phyloP scores from a whole-genome alignment of 2,797 vertebrate genomes.

The Mastacembelus armatus region DNA sequence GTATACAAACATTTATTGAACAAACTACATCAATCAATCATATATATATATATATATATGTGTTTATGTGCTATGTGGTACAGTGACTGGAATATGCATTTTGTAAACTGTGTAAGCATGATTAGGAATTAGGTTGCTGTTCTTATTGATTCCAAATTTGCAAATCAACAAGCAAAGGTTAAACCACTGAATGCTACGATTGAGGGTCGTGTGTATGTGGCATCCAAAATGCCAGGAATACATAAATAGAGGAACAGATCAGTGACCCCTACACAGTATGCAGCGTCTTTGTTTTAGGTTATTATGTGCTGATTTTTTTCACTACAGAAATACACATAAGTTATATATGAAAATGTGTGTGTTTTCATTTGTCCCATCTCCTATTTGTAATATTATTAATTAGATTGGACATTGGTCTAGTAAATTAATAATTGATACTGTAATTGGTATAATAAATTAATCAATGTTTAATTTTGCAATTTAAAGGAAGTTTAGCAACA shows the following conservation, averaged over 20 bases:
- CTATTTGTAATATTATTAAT: too few relatives aligned
- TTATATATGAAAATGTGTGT: too few relatives aligned
- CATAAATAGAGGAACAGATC: background rate
- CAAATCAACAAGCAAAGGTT: background rate
- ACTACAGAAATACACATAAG: background rate
- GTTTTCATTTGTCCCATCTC: too few relatives aligned
- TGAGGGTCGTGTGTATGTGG: background rate
- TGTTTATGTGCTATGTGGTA: background rate
- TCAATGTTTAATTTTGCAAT: too few relatives aligned
- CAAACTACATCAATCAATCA: constrained; percentile 22
- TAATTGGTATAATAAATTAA: too few relatives aligned
- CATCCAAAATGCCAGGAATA: background rate
- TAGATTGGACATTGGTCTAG: too few relatives aligned
- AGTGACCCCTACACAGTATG: background rate
- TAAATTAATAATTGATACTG: too few relatives aligned
- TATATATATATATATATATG: too few relatives aligned
- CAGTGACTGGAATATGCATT: constrained; percentile 16
- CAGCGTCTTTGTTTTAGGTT: background rate
- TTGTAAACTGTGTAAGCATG: constrained; percentile 5
- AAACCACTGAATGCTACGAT: background rate
- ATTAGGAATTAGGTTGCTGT: constrained; percentile 16
- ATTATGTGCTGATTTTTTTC: background rate
- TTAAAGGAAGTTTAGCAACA: too few relatives aligned
- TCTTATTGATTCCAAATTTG: background rate
- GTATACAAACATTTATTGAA: constrained; percentile 17